A percentile compares a stretch with the other conserved stretches of the same genome.
phyloP scores from a whole-genome alignment of 2,113 vertebrate species.

The Ellobius talpinus region DNA sequence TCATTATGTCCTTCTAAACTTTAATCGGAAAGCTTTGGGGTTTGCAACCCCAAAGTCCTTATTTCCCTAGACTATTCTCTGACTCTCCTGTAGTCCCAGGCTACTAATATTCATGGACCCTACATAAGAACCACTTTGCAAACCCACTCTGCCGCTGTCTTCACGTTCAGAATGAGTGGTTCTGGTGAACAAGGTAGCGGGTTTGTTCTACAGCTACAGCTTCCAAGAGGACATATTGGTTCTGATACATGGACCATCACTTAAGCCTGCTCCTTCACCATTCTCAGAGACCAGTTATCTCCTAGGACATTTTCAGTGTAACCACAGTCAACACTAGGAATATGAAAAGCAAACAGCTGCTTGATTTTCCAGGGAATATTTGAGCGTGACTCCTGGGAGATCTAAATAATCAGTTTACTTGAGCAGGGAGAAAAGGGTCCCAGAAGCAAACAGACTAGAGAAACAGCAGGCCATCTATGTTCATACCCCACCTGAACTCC shows the following conservation, averaged over 20 bases:
- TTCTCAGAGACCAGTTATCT: neutral
- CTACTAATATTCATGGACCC: neutral
- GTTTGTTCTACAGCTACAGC: neutral
- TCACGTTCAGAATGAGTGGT: neutral
- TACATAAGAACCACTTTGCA: neutral
- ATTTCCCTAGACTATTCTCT: neutral
- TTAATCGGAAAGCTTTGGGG: neutral
- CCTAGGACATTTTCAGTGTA: neutral
- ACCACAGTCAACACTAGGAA: neutral
- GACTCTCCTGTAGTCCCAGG: neutral
- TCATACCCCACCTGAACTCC: neutral
- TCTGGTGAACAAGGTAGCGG: neutral
- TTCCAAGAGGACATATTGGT: neutral
- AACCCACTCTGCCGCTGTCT: neutral
- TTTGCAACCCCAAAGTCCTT: neutral
- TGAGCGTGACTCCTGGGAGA: neutral
- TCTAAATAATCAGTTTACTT: slow-evolving; percentile 8
- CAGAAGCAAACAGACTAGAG: neutral
- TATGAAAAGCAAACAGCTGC: slow-evolving; percentile 5
- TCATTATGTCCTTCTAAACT: neutral
- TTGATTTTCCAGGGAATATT: neutral
- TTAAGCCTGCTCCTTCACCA: neutral
- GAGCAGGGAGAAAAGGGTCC: neutral
- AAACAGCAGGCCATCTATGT: neutral
- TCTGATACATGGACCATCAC: neutral